Evolutionary conservation across 2,797 vertebrate genomes (phyloP), one percentile per base, ranked within the genome.

Genomic region (Scyliorhinus canicula): DNA sequence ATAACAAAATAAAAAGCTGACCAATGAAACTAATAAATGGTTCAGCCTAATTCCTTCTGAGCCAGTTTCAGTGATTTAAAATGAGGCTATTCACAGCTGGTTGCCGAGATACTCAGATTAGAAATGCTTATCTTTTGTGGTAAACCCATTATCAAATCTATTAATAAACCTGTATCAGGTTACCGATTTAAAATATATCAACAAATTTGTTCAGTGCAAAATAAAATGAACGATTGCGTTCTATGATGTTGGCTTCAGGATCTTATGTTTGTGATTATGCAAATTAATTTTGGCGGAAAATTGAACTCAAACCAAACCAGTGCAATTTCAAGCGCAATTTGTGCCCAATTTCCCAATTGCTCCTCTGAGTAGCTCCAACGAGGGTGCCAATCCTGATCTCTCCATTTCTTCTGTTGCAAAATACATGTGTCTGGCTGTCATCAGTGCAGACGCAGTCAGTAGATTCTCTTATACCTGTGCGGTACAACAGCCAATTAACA

Each of bases 201-300:
- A 44, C 47, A 31, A 71, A 71, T 44, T 44, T 19, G 40, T 47
- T 44, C 14, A 79, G n/a, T 82, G 77, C 5, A 47, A 82, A 82
- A 44, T n/a, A 44, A 44, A 82, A 79, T 4, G 24, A 44, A 82
- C 77, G 8, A 44, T 82, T 47, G 24, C 1, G 0, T 21, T 44
- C 5, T 82, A 44, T 82, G 4, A 7, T 40, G 16, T 40, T 71
- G 69, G 35, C 31, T 35, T 71, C 40, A 44, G 77, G 16, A 44
- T 82, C 16, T 82, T 82, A 82, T 44, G 40, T 82, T 82, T 82
- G 77, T 82, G 77, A 82, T 82, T 82, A 82, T 21, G 77, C 77
- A 82, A 82, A 82, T 82, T n/a, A 0, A 82, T 44, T 82, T 82
- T 44, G 24, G 40, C 7, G 40, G 77, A 82, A 82, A 24, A 19